These are phyloP conservation scores for Lasioglossum vierecki DNA, from an alignment of 2,888 invertebrate species.

Conservation along the genomic window DNA sequence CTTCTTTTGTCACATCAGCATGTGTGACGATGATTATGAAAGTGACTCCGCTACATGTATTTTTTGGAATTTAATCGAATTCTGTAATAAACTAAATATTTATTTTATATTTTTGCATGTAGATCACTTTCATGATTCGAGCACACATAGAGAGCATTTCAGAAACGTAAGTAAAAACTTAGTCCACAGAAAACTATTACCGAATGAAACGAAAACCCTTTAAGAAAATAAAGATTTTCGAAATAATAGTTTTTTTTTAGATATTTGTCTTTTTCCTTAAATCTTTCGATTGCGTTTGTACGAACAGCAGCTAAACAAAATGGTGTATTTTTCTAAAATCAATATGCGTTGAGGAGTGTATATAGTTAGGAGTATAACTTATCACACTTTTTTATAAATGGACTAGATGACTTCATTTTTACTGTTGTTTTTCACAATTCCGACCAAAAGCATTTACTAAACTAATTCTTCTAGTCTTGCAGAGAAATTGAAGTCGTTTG, in stretches of 20 bases:
- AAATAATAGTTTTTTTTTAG: background rate
- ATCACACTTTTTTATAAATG: too few species aligned
- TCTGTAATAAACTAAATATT: background rate
- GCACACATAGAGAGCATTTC: background rate
- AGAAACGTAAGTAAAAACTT: conserved; percentile 3
- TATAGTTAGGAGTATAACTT: background rate
- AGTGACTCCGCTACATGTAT: background rate
- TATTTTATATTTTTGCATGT: background rate
- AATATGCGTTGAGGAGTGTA: background rate
- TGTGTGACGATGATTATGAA: background rate
- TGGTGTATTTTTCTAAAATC: background rate
- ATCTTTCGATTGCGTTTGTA: background rate
- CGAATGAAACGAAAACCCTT: background rate
- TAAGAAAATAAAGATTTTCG: background rate
- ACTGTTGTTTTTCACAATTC: too few species aligned
- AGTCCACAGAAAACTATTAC: background rate
- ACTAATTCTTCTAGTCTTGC: too few species aligned
- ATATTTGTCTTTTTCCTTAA: background rate
- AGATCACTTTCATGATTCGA: background rate
- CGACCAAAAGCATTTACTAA: too few species aligned
- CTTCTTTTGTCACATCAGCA: conserved; percentile 41
- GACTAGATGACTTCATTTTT: too few species aligned
- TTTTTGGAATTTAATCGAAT: background rate
- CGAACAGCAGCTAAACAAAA: background rate
- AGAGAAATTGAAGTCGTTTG: too few species aligned